Evolutionary conservation across 2,113 vertebrate genomes (phyloP).

Genomic region (Antennarius striatus): DNA sequence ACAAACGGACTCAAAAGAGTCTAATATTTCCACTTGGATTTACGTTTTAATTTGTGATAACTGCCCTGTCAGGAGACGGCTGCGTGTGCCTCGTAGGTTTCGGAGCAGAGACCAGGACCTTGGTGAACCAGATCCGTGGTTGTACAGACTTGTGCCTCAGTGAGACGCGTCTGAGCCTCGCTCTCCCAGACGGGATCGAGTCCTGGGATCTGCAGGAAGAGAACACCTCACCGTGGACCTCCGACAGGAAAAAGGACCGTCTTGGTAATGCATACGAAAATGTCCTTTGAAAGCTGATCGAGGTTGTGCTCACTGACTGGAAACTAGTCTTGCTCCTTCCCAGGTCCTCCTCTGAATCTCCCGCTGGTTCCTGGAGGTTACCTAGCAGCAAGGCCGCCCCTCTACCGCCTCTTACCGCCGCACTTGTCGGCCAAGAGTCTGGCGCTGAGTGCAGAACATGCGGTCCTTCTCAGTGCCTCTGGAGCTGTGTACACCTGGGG

Average conservation of each 20-base stretch:
- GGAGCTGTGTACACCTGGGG: constrained; percentile 88
- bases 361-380: constrained; percentile 86
- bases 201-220: constrained; percentile 70
- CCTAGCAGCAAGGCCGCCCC: constrained; percentile 74
- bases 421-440: constrained; percentile 78
- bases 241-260: constrained; percentile 36
- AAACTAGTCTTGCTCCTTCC: neutral
- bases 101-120: neutral
- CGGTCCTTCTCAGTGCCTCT: constrained; percentile 73
- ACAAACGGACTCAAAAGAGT: too few species aligned
- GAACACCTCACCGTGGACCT: constrained; percentile 71
- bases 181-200: constrained; percentile 70
- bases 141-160: constrained; percentile 80
- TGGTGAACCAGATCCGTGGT: constrained; percentile 36
- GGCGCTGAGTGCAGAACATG: constrained; percentile 84
- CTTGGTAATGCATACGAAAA: constrained; percentile 41
- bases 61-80: constrained; percentile 41
- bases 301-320: neutral
- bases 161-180: constrained; percentile 78
- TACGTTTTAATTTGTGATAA: neutral
- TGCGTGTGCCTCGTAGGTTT: constrained; percentile 74
- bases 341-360: constrained; percentile 61
- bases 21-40: too few species aligned
- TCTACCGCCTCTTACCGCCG: constrained; percentile 75
- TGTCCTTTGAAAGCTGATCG: neutral